Conservation (phyloP, 2,888 invertebrate species). For the Drosophila sordidula region DNA sequence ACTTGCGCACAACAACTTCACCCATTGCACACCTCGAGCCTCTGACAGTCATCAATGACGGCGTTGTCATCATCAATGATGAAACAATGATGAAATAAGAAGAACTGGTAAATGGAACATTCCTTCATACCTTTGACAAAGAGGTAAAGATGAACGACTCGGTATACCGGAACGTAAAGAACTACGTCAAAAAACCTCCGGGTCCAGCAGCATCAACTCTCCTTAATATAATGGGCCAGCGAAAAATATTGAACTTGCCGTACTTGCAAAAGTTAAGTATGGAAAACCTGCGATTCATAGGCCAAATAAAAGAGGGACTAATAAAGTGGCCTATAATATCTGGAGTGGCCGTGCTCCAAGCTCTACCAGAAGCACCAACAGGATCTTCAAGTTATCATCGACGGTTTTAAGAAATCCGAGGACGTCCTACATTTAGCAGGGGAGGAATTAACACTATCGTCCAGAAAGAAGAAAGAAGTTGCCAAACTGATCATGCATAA, state of each 20-base stretch:
- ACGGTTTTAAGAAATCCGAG: too few relatives aligned
- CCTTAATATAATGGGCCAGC: background rate
- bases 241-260: background rate
- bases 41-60: background rate
- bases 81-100: background rate
- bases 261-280: too few relatives aligned
- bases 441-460: too few relatives aligned
- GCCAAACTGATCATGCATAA: too few relatives aligned
- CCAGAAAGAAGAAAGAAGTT: too few relatives aligned
- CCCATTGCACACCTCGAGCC: background rate
- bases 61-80: background rate
- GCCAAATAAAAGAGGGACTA: background rate
- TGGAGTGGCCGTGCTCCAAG: background rate
- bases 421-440: too few relatives aligned
- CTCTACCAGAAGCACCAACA: too few relatives aligned
- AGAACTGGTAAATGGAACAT: background rate
- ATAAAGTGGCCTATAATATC: background rate
- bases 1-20: background rate
- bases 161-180: background rate
- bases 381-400: too few relatives aligned
- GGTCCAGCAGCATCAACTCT: background rate
- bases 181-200: background rate
- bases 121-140: background rate
- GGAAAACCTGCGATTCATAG: background rate
- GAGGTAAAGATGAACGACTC: background rate